A percentile compares a stretch with the other conserved stretches of the same genome.
phyloP scores from a whole-genome alignment of 2,888 invertebrate species.

The Perdita meconis region DNA sequence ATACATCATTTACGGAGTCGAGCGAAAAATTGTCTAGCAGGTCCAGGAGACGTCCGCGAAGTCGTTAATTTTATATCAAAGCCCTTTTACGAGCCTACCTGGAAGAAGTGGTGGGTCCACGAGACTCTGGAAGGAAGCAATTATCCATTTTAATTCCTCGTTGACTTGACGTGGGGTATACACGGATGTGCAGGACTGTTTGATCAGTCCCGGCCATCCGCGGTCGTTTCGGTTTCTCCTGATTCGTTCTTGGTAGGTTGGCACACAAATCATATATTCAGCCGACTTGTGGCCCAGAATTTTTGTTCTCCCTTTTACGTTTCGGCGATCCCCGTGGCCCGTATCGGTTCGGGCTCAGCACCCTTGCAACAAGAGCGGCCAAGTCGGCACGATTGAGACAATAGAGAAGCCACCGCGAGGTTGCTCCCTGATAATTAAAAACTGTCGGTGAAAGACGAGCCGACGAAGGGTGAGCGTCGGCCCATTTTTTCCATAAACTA shows the following conservation, averaged over 20 bases:
- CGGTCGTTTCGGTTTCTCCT: slow-evolving; percentile 62
- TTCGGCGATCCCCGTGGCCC: slow-evolving; percentile 20
- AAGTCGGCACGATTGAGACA: slow-evolving; percentile 68
- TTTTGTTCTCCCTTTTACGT: slow-evolving; percentile 39
- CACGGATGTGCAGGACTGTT: slow-evolving; percentile 76
- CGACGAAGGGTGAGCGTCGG: slow-evolving; percentile 33
- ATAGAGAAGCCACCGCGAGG: slow-evolving; percentile 46
- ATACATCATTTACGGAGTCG: slow-evolving; percentile 19
- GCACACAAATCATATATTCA: slow-evolving; percentile 81
- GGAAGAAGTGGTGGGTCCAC: slow-evolving; percentile 73
- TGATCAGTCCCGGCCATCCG: slow-evolving; percentile 79
- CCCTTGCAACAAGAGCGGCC: slow-evolving; percentile 67
- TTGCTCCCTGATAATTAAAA: slow-evolving; percentile 63
- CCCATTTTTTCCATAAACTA: not conserved
- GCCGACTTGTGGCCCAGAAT: slow-evolving; percentile 40
- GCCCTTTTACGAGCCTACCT: slow-evolving; percentile 80
- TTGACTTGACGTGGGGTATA: slow-evolving; percentile 78
- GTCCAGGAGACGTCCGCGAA: slow-evolving; percentile 58
- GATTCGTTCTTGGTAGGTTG: slow-evolving; percentile 75
- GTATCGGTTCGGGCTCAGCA: slow-evolving; percentile 37
- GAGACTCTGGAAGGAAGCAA: slow-evolving; percentile 78
- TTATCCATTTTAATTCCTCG: slow-evolving; percentile 81
- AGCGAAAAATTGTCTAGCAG: slow-evolving; percentile 9
- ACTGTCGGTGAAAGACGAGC: slow-evolving; percentile 41
- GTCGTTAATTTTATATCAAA: slow-evolving; percentile 82